phyloP scores from a whole-genome alignment of 1,140 invertebrate species.

The Phortica variegata region DNA sequence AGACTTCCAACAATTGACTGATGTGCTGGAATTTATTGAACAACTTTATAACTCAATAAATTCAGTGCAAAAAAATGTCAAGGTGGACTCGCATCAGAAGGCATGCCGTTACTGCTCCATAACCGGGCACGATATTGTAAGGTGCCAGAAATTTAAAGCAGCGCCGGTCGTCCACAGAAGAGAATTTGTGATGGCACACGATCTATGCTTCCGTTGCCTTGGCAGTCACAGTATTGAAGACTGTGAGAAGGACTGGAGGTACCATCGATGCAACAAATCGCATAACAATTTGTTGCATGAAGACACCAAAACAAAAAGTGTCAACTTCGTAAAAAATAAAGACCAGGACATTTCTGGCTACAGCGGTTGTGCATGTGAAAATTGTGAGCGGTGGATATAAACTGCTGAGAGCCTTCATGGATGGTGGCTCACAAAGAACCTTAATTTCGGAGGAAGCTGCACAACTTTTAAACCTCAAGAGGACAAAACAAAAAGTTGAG shows the following conservation, averaged over 20 bases:
- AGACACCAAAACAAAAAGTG: background rate
- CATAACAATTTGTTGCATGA: slow-evolving; percentile 7
- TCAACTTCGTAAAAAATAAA: slow-evolving; percentile 1
- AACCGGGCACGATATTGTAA: background rate
- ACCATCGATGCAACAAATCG: background rate
- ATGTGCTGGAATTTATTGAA: slow-evolving; percentile 5
- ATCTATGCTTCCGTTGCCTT: too few relatives aligned
- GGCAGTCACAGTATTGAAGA: background rate
- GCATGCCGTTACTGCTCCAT: background rate
- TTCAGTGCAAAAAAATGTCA: background rate
- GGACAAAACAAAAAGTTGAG: too few relatives aligned
- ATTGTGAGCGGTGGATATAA: background rate
- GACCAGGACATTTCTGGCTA: slow-evolving; percentile 5
- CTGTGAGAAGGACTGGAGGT: too few relatives aligned
- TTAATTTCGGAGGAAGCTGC: slow-evolving; percentile 4
- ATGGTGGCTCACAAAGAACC: slow-evolving; percentile 7
- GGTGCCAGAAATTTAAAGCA: background rate
- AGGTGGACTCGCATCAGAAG: background rate
- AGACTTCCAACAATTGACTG: slow-evolving; percentile 2
- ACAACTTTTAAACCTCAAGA: slow-evolving; percentile 3
- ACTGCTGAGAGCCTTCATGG: slow-evolving; percentile 6
- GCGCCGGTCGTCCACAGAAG: background rate
- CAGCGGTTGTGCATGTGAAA: slow-evolving; percentile 4
- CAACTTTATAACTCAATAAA: slow-evolving; percentile 1
- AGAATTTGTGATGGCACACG: background rate